Evolutionary conservation across 1,140 invertebrate genomes (phyloP), one percentile per base, ranked within the genome.

Genomic region (Holotrichia oblita): DNA sequence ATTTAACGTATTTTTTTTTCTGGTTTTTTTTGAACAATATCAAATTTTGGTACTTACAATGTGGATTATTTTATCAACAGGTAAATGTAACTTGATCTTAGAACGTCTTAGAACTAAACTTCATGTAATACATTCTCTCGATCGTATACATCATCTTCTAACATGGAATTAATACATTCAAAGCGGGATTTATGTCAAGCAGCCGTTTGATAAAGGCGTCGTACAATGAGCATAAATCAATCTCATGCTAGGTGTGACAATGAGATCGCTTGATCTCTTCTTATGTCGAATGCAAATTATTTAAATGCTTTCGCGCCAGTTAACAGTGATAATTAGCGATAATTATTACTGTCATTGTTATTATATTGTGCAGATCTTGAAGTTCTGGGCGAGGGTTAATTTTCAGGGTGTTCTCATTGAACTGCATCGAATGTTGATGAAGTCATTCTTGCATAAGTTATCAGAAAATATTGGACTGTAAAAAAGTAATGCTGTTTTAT

Each of bases 351-450:
- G 61, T 12, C 61, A 69, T 69, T 69, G 27, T 69, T 69, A 34
- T n/a, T n/a, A n/a, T n/a, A n/a, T n/a, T 22, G 61, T 69, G 61
- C 20, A 69, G 22, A 34, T 69, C 61, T n/a, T n/a, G n/a, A n/a
- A n/a, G n/a, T 69, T 34, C 27, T 69, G n/a, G 61, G 61, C 22
- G 61, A 69, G n/a, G 61, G 61, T 69, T 69, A 34, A 69, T 69
- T 69, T 69, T 69, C 61, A 69, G 61, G 24, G 61, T 20, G 61
- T 69, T 69, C 61, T 69, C 61, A 69, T 69, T 69, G 22, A 34
- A 69, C 61, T 69, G 61, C 27, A 69, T 69, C 61, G 27, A 8
- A n/a, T n/a, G 8, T 9, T 8, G 59, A n/a, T 61, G 59, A n/a
- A 61, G n/a, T 61, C 59, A 61, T 22, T 61, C 59, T 61, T 61